These are phyloP conservation scores for Hipposideros larvatus DNA, from an alignment of 2,797 vertebrate genomes.

Conservation along the genomic window DNA sequence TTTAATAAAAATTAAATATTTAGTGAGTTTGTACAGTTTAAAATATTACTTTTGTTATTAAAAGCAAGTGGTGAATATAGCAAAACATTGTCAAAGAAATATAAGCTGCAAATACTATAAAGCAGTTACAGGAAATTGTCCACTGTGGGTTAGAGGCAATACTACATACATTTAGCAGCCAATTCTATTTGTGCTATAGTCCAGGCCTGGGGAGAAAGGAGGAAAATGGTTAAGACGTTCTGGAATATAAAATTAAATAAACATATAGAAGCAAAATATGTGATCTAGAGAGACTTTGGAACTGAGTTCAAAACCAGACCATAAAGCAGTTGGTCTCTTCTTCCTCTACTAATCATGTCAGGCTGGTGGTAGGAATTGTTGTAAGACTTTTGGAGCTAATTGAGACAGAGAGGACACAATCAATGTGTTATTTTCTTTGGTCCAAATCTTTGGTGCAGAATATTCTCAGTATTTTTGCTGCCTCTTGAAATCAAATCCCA, in stretches of 20 bases:
- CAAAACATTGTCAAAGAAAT: constrained; percentile 66
- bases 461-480: constrained; percentile 71
- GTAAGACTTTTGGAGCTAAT: constrained; percentile 78
- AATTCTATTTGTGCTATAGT: constrained; percentile 64
- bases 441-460: constrained; percentile 80
- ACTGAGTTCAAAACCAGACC: constrained; percentile 71
- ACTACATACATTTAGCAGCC: constrained; percentile 15
- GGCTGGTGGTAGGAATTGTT: constrained; percentile 49
- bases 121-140: constrained; percentile 71
- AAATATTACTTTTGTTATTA: constrained; percentile 73
- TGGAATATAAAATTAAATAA: constrained; percentile 79
- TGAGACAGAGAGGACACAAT: constrained; percentile 72
- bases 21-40: not conserved
- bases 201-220: constrained; percentile 64
- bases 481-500: constrained; percentile 81
- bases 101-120: constrained; percentile 70
- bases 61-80: constrained; percentile 79
- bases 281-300: constrained; percentile 52
- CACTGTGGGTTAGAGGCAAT: not conserved
- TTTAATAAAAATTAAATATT: constrained; percentile 36
- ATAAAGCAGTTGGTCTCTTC: not conserved
- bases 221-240: constrained; percentile 70
- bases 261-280: constrained; percentile 75
- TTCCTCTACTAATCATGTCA: constrained; percentile 73
- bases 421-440: constrained; percentile 75